phyloP scores from a whole-genome alignment of 2,797 vertebrate species.

The Varecia variegata region DNA sequence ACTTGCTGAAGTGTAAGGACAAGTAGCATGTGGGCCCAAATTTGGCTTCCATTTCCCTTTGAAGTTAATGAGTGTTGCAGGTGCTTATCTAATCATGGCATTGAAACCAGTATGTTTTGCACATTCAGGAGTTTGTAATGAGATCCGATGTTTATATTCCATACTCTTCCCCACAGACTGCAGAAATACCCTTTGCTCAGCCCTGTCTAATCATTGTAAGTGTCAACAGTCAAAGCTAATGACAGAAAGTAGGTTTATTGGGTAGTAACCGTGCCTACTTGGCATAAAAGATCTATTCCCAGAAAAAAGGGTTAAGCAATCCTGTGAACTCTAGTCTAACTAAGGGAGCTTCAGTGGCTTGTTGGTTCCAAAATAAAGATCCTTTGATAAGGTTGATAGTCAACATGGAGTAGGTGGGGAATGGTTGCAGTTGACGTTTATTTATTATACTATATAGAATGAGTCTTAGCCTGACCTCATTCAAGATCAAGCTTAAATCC shows the following conservation, averaged over 20 bases:
- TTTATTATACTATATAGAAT: neutral
- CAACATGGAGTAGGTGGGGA: neutral
- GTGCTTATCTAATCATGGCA: slow-evolving; percentile 59
- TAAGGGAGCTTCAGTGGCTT: neutral
- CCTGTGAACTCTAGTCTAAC: neutral
- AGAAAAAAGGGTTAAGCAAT: neutral
- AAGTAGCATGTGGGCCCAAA: neutral
- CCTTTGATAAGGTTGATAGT: neutral
- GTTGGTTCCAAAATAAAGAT: neutral
- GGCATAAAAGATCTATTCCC: slow-evolving; percentile 41
- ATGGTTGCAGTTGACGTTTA: neutral
- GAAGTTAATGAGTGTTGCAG: slow-evolving; percentile 60
- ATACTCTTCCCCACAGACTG: slow-evolving; percentile 33
- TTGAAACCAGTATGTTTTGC: slow-evolving; percentile 45
- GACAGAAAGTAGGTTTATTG: slow-evolving; percentile 64
- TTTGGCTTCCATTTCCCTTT: slow-evolving; percentile 59
- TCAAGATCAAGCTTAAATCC: neutral
- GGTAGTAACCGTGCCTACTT: slow-evolving; percentile 33
- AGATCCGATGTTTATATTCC: slow-evolving; percentile 50
- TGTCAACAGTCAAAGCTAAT: slow-evolving; percentile 62
- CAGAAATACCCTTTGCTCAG: slow-evolving; percentile 64
- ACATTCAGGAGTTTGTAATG: slow-evolving; percentile 62
- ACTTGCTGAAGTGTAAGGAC: slow-evolving; percentile 8
- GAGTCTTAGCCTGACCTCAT: neutral
- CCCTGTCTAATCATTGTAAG: slow-evolving; percentile 49